phyloP scores from a whole-genome alignment of 2,113 vertebrate genomes.

The Urocitellus parryii region DNA sequence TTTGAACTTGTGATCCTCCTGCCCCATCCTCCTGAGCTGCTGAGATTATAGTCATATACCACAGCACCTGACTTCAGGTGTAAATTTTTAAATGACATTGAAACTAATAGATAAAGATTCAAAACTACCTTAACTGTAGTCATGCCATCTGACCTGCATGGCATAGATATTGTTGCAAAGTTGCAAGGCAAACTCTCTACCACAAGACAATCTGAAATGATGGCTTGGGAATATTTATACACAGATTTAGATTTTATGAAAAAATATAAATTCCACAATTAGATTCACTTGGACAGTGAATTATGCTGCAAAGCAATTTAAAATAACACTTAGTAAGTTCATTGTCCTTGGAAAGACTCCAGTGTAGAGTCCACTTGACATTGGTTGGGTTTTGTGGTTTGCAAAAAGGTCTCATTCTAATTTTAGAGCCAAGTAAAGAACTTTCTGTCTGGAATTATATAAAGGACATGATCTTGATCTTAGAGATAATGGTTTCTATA shows the following conservation, averaged over 20 bases:
- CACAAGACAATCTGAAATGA: not conserved
- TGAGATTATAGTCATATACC: no score
- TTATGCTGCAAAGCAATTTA: not conserved
- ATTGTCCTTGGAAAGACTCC: not conserved
- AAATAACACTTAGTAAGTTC: slow-evolving; percentile 39
- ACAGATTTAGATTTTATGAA: not conserved
- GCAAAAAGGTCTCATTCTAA: slow-evolving; percentile 44
- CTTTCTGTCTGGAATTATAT: not conserved
- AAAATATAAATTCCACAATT: not conserved
- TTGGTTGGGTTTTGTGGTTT: slow-evolving; percentile 19
- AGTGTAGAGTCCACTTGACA: not conserved
- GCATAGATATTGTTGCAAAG: not conserved
- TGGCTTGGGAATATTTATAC: not conserved
- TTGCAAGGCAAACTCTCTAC: not conserved
- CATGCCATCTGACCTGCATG: not conserved
- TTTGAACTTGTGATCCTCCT: no score
- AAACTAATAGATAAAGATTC: not conserved
- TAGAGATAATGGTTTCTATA: not conserved
- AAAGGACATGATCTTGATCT: slow-evolving; percentile 27
- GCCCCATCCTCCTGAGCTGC: no score
- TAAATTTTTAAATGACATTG: not conserved
- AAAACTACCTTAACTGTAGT: not conserved
- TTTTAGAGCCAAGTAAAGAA: slow-evolving; percentile 27
- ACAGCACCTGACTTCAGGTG: not conserved
- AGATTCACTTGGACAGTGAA: not conserved